These are phyloP conservation scores for Octomys mimax DNA, from an alignment of 2,797 vertebrate genomes.

Conservation along the genomic window DNA sequence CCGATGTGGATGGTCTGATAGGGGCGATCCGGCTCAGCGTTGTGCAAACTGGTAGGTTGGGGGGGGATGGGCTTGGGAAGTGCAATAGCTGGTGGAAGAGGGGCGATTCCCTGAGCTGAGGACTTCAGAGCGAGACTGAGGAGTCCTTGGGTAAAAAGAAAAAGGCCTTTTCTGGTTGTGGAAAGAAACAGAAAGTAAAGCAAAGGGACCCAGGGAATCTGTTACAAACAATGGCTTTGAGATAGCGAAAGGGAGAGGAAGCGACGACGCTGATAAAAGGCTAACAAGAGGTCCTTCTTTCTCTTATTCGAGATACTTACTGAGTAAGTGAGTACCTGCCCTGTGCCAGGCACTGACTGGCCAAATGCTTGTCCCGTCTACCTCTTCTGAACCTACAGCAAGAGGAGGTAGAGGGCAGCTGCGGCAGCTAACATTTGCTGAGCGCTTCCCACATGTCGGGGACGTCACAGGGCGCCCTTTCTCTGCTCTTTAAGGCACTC, in stretches of 20 bases:
- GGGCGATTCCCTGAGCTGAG: background rate
- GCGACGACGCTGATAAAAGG: background rate
- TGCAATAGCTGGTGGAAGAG: background rate
- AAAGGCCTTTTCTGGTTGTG: constrained; percentile 54
- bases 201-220: constrained; percentile 38
- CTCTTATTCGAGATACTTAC: background rate
- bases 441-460: background rate
- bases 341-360: background rate
- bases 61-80: rapidly evolving
- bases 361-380: background rate
- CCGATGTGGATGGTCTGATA: constrained; percentile 92
- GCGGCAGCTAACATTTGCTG: background rate
- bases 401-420: background rate
- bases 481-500: background rate
- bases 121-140: background rate
- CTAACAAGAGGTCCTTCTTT: constrained; percentile 57
- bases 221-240: constrained; percentile 60
- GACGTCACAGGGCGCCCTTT: background rate
- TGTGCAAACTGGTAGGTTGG: constrained; percentile 89
- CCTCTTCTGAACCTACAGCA: background rate
- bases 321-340: background rate
- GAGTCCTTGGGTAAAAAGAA: constrained; percentile 1
- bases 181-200: constrained; percentile 65
- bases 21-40: constrained; percentile 93
- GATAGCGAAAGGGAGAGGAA: constrained; percentile 59